These are phyloP conservation scores for Diabrotica undecimpunctata DNA, from an alignment of 1,140 invertebrate species.

Conservation along the genomic window DNA sequence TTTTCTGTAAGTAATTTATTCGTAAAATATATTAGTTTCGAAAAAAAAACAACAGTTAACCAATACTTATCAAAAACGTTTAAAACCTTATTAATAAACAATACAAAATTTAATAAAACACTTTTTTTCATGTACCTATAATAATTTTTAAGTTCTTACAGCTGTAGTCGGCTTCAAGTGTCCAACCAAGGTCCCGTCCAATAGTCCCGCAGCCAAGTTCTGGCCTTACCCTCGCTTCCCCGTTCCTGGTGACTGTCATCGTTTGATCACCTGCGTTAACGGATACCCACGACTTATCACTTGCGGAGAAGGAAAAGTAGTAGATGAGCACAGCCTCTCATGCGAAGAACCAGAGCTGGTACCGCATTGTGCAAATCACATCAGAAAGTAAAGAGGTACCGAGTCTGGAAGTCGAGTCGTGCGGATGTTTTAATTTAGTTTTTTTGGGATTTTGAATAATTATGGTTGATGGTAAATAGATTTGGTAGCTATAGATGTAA, in stretches of 20 bases:
- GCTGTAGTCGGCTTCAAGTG: constrained; percentile 80
- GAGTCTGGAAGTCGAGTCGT: neutral
- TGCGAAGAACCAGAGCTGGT: constrained; percentile 79
- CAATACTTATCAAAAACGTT: too few species aligned
- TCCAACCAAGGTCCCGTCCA: constrained; percentile 74
- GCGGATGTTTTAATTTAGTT: neutral
- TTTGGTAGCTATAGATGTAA: too few species aligned
- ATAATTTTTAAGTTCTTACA: constrained; percentile 40
- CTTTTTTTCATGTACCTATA: too few species aligned
- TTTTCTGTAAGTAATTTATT: too few species aligned
- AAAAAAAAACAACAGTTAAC: too few species aligned
- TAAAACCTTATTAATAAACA: too few species aligned
- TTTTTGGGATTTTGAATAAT: neutral
- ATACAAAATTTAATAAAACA: too few species aligned
- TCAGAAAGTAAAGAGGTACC: constrained; percentile 34
- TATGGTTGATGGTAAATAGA: too few species aligned
- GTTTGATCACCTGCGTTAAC: constrained; percentile 84
- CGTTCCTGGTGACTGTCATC: constrained; percentile 76
- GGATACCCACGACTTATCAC: constrained; percentile 78
- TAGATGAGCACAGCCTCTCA: constrained; percentile 75
- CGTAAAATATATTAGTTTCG: too few species aligned
- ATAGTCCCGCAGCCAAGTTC: constrained; percentile 76
- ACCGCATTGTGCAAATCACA: constrained; percentile 52
- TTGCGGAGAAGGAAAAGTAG: constrained; percentile 81
- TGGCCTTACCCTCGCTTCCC: constrained; percentile 87